A percentile compares a stretch with the other conserved stretches of the same genome.
These are phyloP conservation scores for Sander lucioperca DNA, from an alignment of 2,113 vertebrate genomes.

Conservation along the genomic window DNA sequence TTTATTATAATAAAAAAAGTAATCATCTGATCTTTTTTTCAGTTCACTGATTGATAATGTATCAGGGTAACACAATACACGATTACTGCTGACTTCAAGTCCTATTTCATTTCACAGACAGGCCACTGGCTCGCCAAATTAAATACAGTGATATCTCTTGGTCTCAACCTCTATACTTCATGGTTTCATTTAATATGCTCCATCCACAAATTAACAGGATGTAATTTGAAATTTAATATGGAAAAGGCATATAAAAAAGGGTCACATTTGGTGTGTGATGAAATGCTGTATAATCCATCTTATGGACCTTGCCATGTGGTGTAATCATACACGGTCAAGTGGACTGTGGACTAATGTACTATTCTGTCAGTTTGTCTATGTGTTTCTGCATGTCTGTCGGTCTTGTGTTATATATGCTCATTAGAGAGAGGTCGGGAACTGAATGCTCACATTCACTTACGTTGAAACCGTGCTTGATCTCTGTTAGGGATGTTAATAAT, in stretches of 20 bases:
- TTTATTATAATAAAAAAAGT: slow-evolving; percentile 47
- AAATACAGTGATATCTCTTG: slow-evolving; percentile 71
- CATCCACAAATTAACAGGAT: slow-evolving; percentile 75
- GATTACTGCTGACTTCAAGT: slow-evolving; percentile 58
- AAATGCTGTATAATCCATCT: slow-evolving; percentile 72
- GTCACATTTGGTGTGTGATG: slow-evolving; percentile 69
- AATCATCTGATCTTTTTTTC: slow-evolving; percentile 55
- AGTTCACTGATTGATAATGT: slow-evolving; percentile 72
- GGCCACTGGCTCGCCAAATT: slow-evolving; percentile 73
- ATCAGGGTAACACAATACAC: slow-evolving; percentile 74
- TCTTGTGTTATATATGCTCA: too few relatives aligned
- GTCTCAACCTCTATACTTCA: slow-evolving; percentile 73
- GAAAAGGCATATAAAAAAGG: slow-evolving; percentile 68
- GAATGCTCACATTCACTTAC: too few relatives aligned
- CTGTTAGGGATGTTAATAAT: too few relatives aligned
- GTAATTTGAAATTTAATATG: slow-evolving; percentile 78
- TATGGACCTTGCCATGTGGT: slow-evolving; percentile 48
- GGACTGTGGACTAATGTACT: slow-evolving; percentile 18
- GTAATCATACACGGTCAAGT: slow-evolving; percentile 59
- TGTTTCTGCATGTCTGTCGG: background rate
- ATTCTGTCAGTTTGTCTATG: background rate
- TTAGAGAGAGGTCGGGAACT: too few relatives aligned
- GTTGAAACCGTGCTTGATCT: too few relatives aligned
- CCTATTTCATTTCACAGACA: slow-evolving; percentile 72
- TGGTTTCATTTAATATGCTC: slow-evolving; percentile 80